These are phyloP conservation scores for Salminus brasiliensis DNA, from an alignment of 2,113 vertebrate genomes.

Conservation along the genomic window DNA sequence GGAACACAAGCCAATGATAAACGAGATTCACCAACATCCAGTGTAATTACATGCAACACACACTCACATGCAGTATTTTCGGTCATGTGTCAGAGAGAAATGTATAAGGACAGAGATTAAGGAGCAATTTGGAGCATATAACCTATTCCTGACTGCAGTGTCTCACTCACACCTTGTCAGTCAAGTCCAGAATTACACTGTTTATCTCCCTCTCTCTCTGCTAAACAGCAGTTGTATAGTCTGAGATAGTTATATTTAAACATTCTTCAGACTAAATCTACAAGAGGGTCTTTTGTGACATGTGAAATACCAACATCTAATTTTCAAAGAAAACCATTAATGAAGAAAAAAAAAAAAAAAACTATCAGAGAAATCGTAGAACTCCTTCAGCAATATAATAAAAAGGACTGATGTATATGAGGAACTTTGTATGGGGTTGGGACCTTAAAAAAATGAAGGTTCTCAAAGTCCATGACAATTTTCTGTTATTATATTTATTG, in stretches of 20 bases:
- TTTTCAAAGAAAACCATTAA: too few species aligned
- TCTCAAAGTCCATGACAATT: too few species aligned
- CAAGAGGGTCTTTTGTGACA: neutral
- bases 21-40: slow-evolving; percentile 10
- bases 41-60: slow-evolving; percentile 13
- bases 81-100: neutral
- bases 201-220: slow-evolving; percentile 2
- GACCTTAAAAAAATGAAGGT: too few species aligned
- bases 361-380: too few species aligned
- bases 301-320: neutral
- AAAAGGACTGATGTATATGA: too few species aligned
- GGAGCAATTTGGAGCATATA: neutral
- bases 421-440: too few species aligned
- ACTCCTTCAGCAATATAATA: too few species aligned
- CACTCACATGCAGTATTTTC: slow-evolving; percentile 10
- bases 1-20: neutral
- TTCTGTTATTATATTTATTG: too few species aligned
- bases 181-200: slow-evolving; percentile 28
- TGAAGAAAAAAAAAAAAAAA: too few species aligned
- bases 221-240: neutral
- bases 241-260: slow-evolving; percentile 21
- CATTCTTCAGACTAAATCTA: neutral
- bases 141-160: slow-evolving; percentile 1
- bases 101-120: neutral
- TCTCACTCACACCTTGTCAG: slow-evolving; percentile 36